Percentiles rank a stretch among this genome's conserved stretches.
phyloP scores from a whole-genome alignment of 2,797 vertebrate species.

The Streptopelia turtur region DNA sequence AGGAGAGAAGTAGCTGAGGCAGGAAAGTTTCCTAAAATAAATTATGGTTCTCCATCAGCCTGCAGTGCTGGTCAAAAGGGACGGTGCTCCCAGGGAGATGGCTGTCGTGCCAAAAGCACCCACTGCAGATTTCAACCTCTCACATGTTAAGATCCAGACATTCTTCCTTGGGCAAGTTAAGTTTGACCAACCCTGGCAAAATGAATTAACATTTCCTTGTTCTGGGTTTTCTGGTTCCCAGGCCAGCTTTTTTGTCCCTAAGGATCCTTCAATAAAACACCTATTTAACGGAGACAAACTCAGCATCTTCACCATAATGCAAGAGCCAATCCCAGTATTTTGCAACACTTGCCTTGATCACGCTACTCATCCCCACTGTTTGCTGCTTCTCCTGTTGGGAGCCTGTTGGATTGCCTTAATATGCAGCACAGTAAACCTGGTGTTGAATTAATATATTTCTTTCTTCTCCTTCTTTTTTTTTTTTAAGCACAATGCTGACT shows the following conservation, averaged over 20 bases:
- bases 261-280: background rate
- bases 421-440: background rate
- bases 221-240: background rate
- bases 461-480: background rate
- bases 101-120: background rate
- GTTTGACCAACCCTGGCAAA: background rate
- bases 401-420: background rate
- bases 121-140: background rate
- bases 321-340: background rate
- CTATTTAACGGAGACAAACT: background rate
- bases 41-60: background rate
- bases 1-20: background rate
- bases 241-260: background rate
- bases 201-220: background rate
- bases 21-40: background rate
- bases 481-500: slow-evolving; percentile 32
- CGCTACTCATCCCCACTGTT: background rate
- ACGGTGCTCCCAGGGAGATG: background rate
- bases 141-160: background rate
- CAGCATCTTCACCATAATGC: background rate
- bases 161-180: background rate
- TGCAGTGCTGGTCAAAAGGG: background rate
- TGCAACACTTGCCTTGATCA: background rate
- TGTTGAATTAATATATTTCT: background rate
- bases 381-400: background rate